These are phyloP conservation scores for Achroia grisella DNA, from an alignment of 1,140 invertebrate species.

Conservation along the genomic window DNA sequence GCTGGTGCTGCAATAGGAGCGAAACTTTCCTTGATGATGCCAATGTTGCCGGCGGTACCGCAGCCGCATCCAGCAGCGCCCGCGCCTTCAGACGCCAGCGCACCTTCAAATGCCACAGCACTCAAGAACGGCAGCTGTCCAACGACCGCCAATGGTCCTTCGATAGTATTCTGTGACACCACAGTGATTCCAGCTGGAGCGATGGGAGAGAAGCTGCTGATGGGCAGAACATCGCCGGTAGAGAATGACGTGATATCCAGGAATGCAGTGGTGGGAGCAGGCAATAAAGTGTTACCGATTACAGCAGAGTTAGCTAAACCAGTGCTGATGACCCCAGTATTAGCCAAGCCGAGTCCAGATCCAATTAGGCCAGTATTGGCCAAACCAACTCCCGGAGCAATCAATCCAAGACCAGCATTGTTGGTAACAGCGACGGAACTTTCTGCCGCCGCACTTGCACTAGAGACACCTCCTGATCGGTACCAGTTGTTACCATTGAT, in stretches of 20 bases:
- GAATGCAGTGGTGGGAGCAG: conserved; percentile 2
- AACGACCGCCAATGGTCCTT: conserved; percentile 35
- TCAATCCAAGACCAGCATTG: conserved; percentile 1
- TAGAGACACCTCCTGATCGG: not conserved
- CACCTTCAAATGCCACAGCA: conserved; percentile 32
- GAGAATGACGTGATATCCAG: not conserved
- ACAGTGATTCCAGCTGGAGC: conserved; percentile 5
- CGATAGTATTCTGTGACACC: conserved; percentile 15
- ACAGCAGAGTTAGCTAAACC: not conserved
- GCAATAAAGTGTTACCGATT: conserved; percentile 9
- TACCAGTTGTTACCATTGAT: not conserved
- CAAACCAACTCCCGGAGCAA: not conserved
- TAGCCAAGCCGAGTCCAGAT: not conserved
- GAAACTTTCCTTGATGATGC: conserved; percentile 13
- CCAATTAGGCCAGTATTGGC: not conserved
- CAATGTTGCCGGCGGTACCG: conserved; percentile 20
- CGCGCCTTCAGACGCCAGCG: conserved; percentile 25
- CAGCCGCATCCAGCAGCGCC: conserved; percentile 18
- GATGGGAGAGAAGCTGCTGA: not conserved
- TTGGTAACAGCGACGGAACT: not conserved
- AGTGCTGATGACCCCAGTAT: not conserved
- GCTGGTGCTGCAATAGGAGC: not conserved
- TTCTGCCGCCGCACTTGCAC: not conserved
- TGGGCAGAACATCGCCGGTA: not conserved
- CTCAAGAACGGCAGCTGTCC: conserved; percentile 32